Percentiles rank a stretch among this genome's conserved stretches.
Evolutionary conservation across 2,797 vertebrate species (phyloP).

Genomic region (Bradypodion ventrale): DNA sequence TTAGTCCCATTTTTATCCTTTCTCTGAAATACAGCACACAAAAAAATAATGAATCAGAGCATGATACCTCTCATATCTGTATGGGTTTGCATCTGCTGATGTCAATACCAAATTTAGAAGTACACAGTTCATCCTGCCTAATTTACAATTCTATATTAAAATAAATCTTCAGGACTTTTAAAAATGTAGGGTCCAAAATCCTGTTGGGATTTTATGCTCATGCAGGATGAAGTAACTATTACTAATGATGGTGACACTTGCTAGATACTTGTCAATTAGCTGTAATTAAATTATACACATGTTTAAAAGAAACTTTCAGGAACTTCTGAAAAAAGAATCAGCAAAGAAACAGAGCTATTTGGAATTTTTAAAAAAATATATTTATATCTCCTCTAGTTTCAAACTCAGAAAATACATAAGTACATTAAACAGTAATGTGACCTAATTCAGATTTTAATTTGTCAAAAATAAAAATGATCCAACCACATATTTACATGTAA

Average conservation of each 20-base stretch:
- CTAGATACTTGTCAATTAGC: no score
- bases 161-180: no score
- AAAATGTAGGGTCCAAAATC: no score
- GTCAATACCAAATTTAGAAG: constrained; percentile 28
- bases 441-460: constrained; percentile 97
- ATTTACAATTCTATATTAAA: no score
- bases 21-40: constrained; percentile 10
- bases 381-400: constrained; percentile 80
- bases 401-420: constrained; percentile 84
- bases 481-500: constrained; percentile 91
- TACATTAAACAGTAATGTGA: constrained; percentile 93
- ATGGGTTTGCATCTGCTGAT: not conserved
- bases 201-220: no score
- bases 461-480: constrained; percentile 89
- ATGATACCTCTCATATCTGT: constrained; percentile 18
- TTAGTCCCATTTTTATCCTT: not conserved
- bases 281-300: constrained; percentile 49
- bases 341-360: constrained; percentile 68
- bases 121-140: not conserved
- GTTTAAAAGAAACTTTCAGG: constrained; percentile 60
- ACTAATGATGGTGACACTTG: no score
- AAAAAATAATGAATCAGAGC: not conserved
- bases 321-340: constrained; percentile 73
- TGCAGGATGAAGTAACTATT: no score
- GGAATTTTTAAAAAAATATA: constrained; percentile 67